phyloP scores from a whole-genome alignment of 2,797 vertebrate genomes.

The Sebastiscus albofasciatus region DNA sequence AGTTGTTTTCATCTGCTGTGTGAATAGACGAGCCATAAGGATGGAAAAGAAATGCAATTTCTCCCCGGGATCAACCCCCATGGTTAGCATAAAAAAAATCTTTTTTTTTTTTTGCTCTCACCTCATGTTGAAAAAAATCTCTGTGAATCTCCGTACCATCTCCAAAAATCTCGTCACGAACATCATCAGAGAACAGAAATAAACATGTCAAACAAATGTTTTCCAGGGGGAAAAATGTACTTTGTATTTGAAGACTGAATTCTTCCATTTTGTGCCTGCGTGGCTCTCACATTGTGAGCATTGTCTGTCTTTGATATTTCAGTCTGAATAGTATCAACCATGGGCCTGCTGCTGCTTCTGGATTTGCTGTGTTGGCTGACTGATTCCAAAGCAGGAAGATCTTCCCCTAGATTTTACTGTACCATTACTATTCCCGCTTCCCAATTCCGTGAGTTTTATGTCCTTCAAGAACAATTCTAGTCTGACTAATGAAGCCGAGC shows the following conservation, averaged over 20 bases:
- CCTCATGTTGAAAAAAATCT: conserved; percentile 5
- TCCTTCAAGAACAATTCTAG: conserved; percentile 66
- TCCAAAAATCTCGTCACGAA: conserved; percentile 12
- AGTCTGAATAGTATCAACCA: conserved; percentile 55
- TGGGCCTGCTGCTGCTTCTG: conserved; percentile 54
- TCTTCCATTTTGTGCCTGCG: conserved; percentile 18
- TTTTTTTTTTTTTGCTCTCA: not conserved
- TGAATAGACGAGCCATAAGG: not conserved
- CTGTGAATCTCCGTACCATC: not conserved
- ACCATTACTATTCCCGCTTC: conserved; percentile 26
- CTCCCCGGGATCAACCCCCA: conserved; percentile 7
- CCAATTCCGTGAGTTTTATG: conserved; percentile 41
- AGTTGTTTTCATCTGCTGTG: conserved; percentile 10
- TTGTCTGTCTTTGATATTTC: conserved; percentile 53
- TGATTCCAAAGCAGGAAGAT: conserved; percentile 51
- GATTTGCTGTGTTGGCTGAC: conserved; percentile 54
- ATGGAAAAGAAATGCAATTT: conserved; percentile 11
- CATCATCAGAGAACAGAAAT: conserved; percentile 13
- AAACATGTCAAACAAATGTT: conserved; percentile 29
- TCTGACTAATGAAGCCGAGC: conserved; percentile 68
- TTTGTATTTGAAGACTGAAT: conserved; percentile 28
- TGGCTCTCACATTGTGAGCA: conserved; percentile 37
- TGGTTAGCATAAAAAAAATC: conserved; percentile 11
- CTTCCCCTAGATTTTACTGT: conserved; percentile 45
- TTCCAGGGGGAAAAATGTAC: not conserved